These are phyloP conservation scores for Myzus persicae DNA, from an alignment of 1,140 invertebrate species.

Conservation along the genomic window DNA sequence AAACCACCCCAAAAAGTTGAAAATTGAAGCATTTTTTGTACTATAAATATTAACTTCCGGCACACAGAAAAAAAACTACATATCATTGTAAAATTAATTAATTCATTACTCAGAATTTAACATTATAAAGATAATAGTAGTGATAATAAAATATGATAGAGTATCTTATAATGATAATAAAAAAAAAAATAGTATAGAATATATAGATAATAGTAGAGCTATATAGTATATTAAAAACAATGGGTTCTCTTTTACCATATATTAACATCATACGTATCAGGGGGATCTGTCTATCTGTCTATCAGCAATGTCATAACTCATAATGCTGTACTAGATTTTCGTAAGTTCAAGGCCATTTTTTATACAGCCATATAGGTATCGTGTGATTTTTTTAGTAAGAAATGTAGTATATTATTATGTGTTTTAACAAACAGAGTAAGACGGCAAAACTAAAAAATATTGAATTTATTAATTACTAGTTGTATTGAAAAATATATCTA, in stretches of 20 bases:
- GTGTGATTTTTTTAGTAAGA: background rate
- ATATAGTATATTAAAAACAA: background rate
- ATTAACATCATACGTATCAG: background rate
- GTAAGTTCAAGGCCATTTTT: background rate
- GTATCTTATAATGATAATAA: background rate
- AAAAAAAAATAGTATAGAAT: background rate
- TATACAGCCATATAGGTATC: background rate
- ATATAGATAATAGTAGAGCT: background rate
- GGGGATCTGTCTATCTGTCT: background rate
- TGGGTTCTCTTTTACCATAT: background rate
- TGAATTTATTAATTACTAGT: background rate
- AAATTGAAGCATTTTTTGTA: background rate
- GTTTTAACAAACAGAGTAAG: background rate
- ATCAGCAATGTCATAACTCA: conserved; percentile 3
- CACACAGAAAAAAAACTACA: background rate
- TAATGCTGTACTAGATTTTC: background rate
- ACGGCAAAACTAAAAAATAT: background rate
- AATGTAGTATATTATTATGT: background rate
- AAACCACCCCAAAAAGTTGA: background rate
- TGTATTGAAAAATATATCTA: background rate
- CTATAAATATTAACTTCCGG: background rate
- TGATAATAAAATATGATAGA: background rate
- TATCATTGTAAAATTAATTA: background rate
- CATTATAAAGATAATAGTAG: background rate
- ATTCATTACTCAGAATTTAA: background rate